Conservation (phyloP, 2,797 vertebrate genomes). For the Xenops minutus region DNA sequence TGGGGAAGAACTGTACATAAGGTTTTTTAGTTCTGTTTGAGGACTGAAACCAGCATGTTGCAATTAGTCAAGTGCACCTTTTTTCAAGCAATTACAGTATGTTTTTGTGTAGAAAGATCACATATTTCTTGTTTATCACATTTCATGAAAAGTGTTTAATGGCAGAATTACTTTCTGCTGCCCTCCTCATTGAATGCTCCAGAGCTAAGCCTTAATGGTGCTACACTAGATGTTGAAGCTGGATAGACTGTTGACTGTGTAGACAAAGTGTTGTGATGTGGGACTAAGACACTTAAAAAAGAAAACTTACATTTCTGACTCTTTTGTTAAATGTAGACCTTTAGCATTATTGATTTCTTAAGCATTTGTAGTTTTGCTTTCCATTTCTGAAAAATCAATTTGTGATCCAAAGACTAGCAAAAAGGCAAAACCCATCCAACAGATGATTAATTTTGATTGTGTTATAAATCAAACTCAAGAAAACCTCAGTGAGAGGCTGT, state of each 20-base stretch:
- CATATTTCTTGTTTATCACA: neutral
- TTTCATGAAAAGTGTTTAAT: neutral
- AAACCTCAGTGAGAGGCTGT: neutral
- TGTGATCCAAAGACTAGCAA: neutral
- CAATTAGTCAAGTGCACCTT: neutral
- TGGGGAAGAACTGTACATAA: neutral
- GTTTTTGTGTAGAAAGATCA: neutral
- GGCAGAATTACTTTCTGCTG: neutral
- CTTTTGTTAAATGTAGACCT: neutral
- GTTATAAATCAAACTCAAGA: neutral
- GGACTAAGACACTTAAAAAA: neutral
- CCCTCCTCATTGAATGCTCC: neutral
- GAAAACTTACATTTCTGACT: neutral
- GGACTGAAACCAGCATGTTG: neutral
- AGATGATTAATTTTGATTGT: neutral
- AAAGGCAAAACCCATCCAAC: neutral
- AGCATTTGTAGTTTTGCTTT: neutral
- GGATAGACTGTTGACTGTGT: neutral
- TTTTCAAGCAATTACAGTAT: neutral
- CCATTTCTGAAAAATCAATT: neutral
- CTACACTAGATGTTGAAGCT: neutral
- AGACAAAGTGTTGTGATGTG: neutral
- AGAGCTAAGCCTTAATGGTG: neutral
- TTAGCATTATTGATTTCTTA: neutral
- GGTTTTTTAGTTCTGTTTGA: neutral